phyloP scores from a whole-genome alignment of 2,888 invertebrate species.

The Fragum sueziense region DNA sequence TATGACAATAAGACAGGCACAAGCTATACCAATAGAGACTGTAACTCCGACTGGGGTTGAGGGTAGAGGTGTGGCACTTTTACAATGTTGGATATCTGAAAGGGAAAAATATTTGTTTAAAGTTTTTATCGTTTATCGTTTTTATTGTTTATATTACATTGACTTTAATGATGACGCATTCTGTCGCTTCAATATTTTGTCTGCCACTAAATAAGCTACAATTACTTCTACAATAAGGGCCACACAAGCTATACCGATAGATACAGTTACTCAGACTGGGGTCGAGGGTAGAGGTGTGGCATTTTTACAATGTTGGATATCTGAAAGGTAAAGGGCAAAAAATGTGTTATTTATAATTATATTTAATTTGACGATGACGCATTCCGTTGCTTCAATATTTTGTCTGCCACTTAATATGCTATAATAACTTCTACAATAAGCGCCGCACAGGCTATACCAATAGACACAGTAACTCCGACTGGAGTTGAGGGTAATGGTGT shows the following conservation, averaged over 20 bases:
- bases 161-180: conserved; percentile 5
- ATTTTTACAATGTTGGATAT: background rate
- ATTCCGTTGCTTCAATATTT: conserved; percentile 8
- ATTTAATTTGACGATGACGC: no score
- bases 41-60: conserved; percentile 30
- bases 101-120: no score
- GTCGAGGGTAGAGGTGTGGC: conserved; percentile 17
- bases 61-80: conserved; percentile 5
- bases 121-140: no score
- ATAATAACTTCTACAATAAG: conserved; percentile 36
- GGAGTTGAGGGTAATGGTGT: conserved; percentile 20
- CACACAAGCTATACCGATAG: conserved; percentile 49
- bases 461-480: conserved; percentile 29
- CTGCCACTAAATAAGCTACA: conserved; percentile 31
- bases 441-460: conserved; percentile 46
- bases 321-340: background rate
- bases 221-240: conserved; percentile 36
- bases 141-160: no score
- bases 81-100: background rate
- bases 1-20: conserved; percentile 36
- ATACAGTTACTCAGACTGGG: conserved; percentile 29
- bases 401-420: conserved; percentile 34
- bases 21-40: conserved; percentile 46
- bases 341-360: no score
- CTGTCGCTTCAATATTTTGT: conserved; percentile 19